phyloP scores from a whole-genome alignment of 2,888 invertebrate genomes.

The Callinectes sapidus region DNA sequence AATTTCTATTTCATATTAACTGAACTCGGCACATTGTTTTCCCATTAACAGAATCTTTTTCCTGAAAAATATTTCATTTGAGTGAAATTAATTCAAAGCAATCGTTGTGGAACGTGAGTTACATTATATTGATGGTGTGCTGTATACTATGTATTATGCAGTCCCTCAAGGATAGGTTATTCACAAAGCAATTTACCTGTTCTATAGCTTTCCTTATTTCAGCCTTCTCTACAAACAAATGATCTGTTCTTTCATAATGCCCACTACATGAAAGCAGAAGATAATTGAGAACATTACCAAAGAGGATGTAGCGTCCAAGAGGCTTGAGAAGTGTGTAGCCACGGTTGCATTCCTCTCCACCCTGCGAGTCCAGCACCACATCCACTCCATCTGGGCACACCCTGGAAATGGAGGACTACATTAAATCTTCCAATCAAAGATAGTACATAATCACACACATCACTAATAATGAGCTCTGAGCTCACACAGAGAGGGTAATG shows the following conservation, averaged over 20 bases:
- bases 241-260: neutral
- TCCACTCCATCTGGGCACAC: conserved; percentile 87
- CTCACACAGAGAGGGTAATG: no score
- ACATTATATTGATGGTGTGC: no score
- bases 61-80: no score
- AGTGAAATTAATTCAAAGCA: no score
- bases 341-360: conserved; percentile 91
- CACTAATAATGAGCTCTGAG: no score
- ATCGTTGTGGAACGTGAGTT: no score
- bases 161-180: no score
- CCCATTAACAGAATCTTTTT: no score
- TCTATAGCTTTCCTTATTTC: neutral
- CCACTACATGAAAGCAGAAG: neutral
- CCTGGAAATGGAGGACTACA: conserved; percentile 76
- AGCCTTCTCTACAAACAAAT: neutral
- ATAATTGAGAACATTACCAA: conserved; percentile 78
- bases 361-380: conserved; percentile 90
- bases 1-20: no score
- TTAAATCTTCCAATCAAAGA: neutral
- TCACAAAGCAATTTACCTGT: no score
- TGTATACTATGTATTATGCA: no score
- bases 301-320: conserved; percentile 91
- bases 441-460: neutral
- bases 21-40: no score
- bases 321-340: conserved; percentile 89